Conservation (phyloP, 2,888 invertebrate species). For the Drosophila recens region DNA sequence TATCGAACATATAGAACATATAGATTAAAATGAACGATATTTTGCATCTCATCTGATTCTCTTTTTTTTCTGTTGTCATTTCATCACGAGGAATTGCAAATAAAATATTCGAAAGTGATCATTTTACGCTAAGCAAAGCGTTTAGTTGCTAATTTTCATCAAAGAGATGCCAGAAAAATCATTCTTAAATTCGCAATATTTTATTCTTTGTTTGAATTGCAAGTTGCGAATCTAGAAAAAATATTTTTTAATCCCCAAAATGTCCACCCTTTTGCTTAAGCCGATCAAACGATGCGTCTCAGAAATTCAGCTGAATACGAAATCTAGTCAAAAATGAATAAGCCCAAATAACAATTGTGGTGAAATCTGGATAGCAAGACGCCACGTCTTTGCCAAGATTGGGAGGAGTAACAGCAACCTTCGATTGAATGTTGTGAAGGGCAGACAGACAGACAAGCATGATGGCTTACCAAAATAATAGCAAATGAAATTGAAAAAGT, state of each 20-base stretch:
- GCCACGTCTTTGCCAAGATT: neutral
- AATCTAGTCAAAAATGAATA: conserved; percentile 33
- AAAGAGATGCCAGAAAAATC: too few relatives aligned
- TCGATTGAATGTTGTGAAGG: conserved; percentile 47
- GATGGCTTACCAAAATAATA: conserved; percentile 50
- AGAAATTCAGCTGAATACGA: conserved; percentile 24
- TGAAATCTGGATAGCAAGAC: conserved; percentile 18
- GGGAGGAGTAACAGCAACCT: conserved; percentile 16
- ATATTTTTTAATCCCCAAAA: neutral
- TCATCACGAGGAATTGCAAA: too few relatives aligned
- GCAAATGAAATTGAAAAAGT: conserved; percentile 62
- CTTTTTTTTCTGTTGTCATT: too few relatives aligned
- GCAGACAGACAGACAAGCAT: conserved; percentile 10
- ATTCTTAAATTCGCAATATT: too few relatives aligned
- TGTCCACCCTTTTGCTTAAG: too few relatives aligned
- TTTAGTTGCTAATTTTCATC: too few relatives aligned
- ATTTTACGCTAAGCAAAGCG: too few relatives aligned
- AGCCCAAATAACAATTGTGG: conserved; percentile 18
- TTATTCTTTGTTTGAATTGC: too few relatives aligned
- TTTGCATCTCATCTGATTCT: too few relatives aligned
- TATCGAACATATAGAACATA: too few relatives aligned
- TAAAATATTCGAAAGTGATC: too few relatives aligned
- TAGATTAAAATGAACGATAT: too few relatives aligned
- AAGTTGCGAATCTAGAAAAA: neutral
- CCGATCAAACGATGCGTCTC: neutral